A percentile compares a stretch with the other conserved stretches of the same genome.
Evolutionary conservation across 2,888 invertebrate species (phyloP).

Genomic region (Pseudococcus viburni): DNA sequence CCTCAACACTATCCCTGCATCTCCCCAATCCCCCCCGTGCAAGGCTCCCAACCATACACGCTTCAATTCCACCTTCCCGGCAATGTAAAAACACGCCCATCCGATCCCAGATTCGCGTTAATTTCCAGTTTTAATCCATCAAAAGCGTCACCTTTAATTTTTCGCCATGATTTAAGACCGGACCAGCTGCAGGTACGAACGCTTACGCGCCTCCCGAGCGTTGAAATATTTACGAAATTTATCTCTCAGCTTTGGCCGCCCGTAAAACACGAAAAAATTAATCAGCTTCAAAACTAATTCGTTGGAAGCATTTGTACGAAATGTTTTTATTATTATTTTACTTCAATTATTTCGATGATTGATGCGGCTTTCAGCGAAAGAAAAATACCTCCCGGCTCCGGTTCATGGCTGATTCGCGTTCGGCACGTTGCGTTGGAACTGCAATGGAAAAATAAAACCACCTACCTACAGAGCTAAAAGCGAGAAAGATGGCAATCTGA

Average conservation of each 20-base stretch:
- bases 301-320: slow-evolving; percentile 36
- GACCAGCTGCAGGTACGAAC: slow-evolving; percentile 26
- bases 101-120: neutral
- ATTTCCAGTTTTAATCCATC: slow-evolving; percentile 30
- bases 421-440: neutral
- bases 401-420: slow-evolving; percentile 29
- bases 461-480: no score
- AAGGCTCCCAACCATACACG: neutral
- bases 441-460: neutral
- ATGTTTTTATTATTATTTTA: slow-evolving; percentile 39
- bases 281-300: slow-evolving; percentile 43
- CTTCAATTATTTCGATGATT: slow-evolving; percentile 36
- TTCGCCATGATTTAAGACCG: slow-evolving; percentile 5
- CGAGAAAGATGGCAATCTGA: neutral
- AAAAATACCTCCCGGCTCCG: slow-evolving; percentile 25
- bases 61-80: neutral
- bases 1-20: neutral
- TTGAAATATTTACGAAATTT: slow-evolving; percentile 36
- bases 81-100: neutral
- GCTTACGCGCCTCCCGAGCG: neutral
- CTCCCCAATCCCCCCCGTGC: no score
- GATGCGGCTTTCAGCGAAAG: slow-evolving; percentile 32
- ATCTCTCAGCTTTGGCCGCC: neutral
- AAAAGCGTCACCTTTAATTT: slow-evolving; percentile 32
- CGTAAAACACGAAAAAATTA: slow-evolving; percentile 31